phyloP scores from a whole-genome alignment of 2,797 vertebrate species.

The Onychomys torridus region DNA sequence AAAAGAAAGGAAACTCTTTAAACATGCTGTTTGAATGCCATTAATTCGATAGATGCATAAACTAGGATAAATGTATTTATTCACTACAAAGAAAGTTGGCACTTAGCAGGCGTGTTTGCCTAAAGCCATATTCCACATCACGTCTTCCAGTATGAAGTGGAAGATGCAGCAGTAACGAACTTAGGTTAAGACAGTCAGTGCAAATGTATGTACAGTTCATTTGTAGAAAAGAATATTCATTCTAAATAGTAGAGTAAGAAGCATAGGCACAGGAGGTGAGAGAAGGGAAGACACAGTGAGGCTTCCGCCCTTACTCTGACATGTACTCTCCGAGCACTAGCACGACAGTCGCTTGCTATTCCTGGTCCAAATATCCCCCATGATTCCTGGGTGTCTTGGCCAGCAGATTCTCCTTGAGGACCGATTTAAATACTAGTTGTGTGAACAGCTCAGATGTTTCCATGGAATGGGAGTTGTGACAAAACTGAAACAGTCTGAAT shows the following conservation, averaged over 20 bases:
- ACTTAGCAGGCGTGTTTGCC: constrained; percentile 35
- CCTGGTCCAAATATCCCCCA: not conserved
- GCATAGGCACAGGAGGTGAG: not conserved
- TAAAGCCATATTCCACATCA: not conserved
- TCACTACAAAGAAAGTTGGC: constrained; percentile 8
- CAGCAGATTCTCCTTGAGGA: not conserved
- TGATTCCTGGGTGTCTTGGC: not conserved
- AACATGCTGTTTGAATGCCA: constrained; percentile 1
- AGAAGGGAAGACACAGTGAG: not conserved
- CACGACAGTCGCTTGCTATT: not conserved
- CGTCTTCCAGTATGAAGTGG: not conserved
- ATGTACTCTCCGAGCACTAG: not conserved
- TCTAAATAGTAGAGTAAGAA: constrained; percentile 2
- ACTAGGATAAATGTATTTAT: constrained; percentile 54
- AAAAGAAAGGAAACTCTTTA: not conserved
- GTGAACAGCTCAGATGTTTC: not conserved
- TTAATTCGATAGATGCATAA: constrained; percentile 28
- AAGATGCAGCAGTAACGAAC: not conserved
- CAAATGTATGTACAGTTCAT: not conserved
- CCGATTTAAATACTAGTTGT: not conserved
- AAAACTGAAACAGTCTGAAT: not conserved
- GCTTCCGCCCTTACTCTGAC: not conserved
- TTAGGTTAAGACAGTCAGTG: not conserved
- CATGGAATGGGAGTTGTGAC: not conserved
- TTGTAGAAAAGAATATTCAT: not conserved